These are phyloP conservation scores for Micromussa lordhowensis DNA, from an alignment of 92 coral and sea anemone genomes.

Conservation along the genomic window DNA sequence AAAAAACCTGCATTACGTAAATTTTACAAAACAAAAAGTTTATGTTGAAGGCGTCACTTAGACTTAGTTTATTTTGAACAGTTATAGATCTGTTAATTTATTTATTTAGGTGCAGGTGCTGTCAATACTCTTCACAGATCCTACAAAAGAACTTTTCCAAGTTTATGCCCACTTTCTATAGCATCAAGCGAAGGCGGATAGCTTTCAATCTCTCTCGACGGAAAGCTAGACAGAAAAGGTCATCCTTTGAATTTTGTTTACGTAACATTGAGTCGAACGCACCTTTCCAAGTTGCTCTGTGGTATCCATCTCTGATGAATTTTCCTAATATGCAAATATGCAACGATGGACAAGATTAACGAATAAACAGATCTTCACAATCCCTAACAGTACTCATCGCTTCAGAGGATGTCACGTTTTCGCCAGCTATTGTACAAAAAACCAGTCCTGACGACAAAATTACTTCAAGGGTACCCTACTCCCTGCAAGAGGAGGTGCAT, in stretches of 20 bases:
- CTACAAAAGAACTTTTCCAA: neutral
- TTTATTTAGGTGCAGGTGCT: neutral
- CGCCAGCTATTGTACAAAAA: too few species aligned
- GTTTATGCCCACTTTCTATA: too few species aligned
- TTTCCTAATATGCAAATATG: constrained; percentile 32
- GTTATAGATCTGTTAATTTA: too few species aligned
- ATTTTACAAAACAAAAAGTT: neutral
- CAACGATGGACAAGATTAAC: neutral
- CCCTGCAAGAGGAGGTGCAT: too few species aligned
- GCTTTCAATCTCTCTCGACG: too few species aligned
- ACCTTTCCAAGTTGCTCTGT: constrained; percentile 64
- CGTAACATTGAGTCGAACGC: neutral
- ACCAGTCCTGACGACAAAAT: too few species aligned
- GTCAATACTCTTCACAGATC: neutral
- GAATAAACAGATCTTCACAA: neutral
- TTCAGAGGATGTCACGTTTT: too few species aligned
- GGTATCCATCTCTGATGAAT: constrained; percentile 71
- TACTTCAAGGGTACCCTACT: too few species aligned
- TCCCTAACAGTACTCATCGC: neutral
- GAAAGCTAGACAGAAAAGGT: too few species aligned
- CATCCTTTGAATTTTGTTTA: too few species aligned
- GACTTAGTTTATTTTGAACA: neutral
- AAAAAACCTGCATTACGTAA: too few species aligned
- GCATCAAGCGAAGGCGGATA: too few species aligned
- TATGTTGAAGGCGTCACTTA: neutral